phyloP scores from a whole-genome alignment of 2,797 vertebrate genomes.

The Muscicapa striata region DNA sequence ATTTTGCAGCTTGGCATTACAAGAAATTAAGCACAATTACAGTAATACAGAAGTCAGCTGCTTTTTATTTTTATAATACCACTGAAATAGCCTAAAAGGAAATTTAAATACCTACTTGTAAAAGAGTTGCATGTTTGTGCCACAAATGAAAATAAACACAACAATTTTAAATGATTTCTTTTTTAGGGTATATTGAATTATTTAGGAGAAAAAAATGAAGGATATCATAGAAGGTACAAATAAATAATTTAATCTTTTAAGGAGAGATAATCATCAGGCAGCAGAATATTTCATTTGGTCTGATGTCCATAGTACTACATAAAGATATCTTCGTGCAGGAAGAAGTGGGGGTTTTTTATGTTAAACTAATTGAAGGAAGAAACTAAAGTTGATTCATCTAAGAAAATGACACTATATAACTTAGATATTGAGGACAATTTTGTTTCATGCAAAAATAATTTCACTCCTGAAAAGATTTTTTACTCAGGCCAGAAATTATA shows the following conservation, averaged over 20 bases:
- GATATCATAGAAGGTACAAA: background rate
- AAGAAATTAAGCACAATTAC: background rate
- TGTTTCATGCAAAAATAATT: background rate
- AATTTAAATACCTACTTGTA: background rate
- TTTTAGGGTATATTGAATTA: background rate
- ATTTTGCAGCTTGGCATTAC: background rate
- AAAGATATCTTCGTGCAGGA: background rate
- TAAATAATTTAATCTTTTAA: background rate
- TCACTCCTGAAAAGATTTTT: background rate
- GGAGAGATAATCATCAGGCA: background rate
- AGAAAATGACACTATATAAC: background rate
- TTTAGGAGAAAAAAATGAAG: background rate
- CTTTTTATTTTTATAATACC: constrained; percentile 13
- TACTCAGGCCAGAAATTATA: background rate
- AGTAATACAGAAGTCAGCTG: background rate
- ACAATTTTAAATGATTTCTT: background rate
- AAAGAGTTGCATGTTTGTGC: background rate
- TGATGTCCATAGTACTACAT: background rate
- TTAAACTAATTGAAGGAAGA: background rate
- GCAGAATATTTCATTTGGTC: background rate
- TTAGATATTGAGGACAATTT: background rate
- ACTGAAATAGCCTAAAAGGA: background rate
- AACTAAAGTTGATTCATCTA: background rate
- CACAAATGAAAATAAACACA: background rate
- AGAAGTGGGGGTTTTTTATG: rapidly evolving